Percentiles rank a stretch among this genome's conserved stretches.
Evolutionary conservation across 2,888 invertebrate species (phyloP).

Genomic region (Isotomurus palustris): DNA sequence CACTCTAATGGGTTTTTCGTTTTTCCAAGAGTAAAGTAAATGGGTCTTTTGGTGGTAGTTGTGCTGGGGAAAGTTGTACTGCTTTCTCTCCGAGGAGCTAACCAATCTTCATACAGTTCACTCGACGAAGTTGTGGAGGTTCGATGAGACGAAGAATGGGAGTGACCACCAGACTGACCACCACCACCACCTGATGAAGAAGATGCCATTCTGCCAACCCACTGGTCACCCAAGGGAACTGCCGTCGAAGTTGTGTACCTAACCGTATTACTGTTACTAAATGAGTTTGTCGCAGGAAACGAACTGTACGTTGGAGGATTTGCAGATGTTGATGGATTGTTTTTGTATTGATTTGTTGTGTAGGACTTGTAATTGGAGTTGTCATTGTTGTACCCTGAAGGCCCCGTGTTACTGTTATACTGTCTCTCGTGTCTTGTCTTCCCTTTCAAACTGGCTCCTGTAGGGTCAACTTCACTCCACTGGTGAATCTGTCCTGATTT

Average conservation of each 20-base stretch:
- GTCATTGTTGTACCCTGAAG: neutral
- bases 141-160: neutral
- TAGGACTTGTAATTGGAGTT: neutral
- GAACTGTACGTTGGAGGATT: neutral
- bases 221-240: neutral
- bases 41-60: neutral
- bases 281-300: too few relatives aligned
- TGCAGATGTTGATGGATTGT: neutral
- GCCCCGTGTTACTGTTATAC: neutral
- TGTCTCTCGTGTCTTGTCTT: neutral
- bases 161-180: neutral
- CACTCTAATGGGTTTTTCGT: slow-evolving; percentile 37
- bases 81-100: too few relatives aligned
- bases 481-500: neutral
- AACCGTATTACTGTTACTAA: neutral
- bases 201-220: neutral
- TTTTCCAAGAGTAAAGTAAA: slow-evolving; percentile 11
- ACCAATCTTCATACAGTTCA: slow-evolving; percentile 41
- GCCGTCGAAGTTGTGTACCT: neutral
- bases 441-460: neutral
- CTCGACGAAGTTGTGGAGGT: slow-evolving; percentile 32
- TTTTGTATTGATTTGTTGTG: neutral
- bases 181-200: neutral
- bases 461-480: slow-evolving; percentile 1
- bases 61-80: neutral